These are phyloP conservation scores for Cactoblastis cactorum DNA, from an alignment of 2,888 invertebrate genomes.

Conservation along the genomic window DNA sequence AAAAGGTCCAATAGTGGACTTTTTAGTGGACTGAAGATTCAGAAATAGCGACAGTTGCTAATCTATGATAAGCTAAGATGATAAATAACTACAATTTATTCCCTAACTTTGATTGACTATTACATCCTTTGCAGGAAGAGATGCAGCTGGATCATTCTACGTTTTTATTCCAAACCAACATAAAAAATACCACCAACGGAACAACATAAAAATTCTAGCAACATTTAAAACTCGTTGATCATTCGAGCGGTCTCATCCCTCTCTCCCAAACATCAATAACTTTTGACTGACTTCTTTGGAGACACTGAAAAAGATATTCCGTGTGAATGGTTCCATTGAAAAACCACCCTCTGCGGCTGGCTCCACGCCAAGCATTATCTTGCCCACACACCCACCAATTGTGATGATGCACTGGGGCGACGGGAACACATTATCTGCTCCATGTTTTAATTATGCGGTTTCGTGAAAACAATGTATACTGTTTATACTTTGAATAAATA, in stretches of 20 bases:
- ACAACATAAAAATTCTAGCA: no score
- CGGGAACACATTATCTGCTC: neutral
- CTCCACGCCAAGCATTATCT: neutral
- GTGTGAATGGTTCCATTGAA: constrained; percentile 1
- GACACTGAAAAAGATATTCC: constrained; percentile 6
- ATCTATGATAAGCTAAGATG: no score
- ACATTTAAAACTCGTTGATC: neutral
- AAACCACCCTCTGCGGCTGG: neutral
- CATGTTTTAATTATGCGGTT: constrained; percentile 3
- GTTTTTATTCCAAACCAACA: no score
- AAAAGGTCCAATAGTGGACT: no score
- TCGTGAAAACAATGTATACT: neutral
- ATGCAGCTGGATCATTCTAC: no score
- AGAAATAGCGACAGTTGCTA: no score
- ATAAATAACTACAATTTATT: no score
- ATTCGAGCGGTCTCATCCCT: neutral
- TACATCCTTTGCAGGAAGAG: no score
- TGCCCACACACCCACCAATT: neutral
- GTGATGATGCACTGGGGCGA: constrained; percentile 2
- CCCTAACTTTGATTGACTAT: no score
- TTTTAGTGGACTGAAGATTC: no score
- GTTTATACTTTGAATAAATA: no score
- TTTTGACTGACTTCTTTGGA: neutral
- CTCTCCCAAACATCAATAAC: neutral
- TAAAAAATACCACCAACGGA: no score